Conservation (phyloP, 1,140 invertebrate species). For the Musca domestica region DNA sequence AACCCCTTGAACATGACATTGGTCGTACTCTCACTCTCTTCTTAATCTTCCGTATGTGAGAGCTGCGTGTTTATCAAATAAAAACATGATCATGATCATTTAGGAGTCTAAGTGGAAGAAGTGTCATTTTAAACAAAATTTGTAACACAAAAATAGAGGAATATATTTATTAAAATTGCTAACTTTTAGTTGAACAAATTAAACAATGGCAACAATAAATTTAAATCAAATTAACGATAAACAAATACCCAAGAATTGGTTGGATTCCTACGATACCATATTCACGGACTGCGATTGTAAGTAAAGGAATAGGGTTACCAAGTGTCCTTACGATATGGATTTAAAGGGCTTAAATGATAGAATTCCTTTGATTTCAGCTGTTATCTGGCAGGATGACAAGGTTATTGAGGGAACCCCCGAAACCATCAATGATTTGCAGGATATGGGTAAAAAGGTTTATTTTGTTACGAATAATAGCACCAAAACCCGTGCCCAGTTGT, state of each 20-base stretch:
- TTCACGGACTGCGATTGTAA: conserved; percentile 83
- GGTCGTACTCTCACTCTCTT: too few relatives aligned
- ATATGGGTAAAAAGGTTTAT: conserved; percentile 80
- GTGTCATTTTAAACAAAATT: too few relatives aligned
- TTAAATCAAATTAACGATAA: conserved; percentile 26
- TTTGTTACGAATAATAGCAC: conserved; percentile 95
- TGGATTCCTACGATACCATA: conserved; percentile 74
- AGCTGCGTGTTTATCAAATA: too few relatives aligned
- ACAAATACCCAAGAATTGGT: conserved; percentile 58
- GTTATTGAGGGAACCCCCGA: conserved; percentile 71
- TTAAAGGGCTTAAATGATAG: too few relatives aligned
- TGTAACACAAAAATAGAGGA: not conserved
- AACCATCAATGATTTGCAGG: conserved; percentile 68
- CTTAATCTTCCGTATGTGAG: too few relatives aligned
- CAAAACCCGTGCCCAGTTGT: conserved; percentile 77
- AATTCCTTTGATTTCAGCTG: conserved; percentile 59
- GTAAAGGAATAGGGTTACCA: conserved; percentile 27
- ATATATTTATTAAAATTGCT: not conserved
- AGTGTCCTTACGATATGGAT: not conserved
- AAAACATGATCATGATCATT: too few relatives aligned
- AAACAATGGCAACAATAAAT: conserved; percentile 27
- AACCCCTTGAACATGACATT: too few relatives aligned
- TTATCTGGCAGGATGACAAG: conserved; percentile 76
- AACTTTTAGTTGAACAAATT: not conserved
- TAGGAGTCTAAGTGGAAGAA: too few relatives aligned